phyloP scores from a whole-genome alignment of 2,113 vertebrate species.

The Gavia stellata region DNA sequence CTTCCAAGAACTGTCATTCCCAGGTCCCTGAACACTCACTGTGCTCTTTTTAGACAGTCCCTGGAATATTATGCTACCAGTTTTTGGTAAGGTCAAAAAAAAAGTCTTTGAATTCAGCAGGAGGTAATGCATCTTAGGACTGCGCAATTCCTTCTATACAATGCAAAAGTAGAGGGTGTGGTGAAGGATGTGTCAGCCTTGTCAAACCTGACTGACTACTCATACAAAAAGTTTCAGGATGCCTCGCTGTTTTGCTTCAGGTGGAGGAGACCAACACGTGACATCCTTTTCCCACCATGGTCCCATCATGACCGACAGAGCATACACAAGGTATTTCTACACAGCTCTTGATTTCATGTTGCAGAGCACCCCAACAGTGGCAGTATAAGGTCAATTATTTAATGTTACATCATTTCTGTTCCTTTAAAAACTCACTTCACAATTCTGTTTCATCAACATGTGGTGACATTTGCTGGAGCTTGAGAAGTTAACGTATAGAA shows the following conservation, averaged over 20 bases:
- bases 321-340: neutral
- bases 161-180: constrained; percentile 56
- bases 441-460: neutral
- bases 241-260: constrained; percentile 42
- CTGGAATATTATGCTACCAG: neutral
- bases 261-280: neutral
- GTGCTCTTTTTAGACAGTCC: neutral
- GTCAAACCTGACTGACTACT: constrained; percentile 61
- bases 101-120: neutral
- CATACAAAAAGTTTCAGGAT: constrained; percentile 53
- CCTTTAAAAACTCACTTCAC: neutral
- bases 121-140: neutral
- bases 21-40: neutral
- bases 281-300: neutral
- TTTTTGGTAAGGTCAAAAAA: neutral
- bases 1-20: neutral
- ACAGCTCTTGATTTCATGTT: neutral
- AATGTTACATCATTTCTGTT: neutral
- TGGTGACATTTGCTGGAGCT: neutral
- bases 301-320: neutral
- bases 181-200: neutral
- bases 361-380: neutral
- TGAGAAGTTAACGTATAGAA: neutral
- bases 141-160: constrained; percentile 17
- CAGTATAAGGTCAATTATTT: neutral